Percentiles rank a stretch among this genome's conserved stretches.
phyloP scores from a whole-genome alignment of 2,888 invertebrate genomes.

The Drosophila fulvimacula region DNA sequence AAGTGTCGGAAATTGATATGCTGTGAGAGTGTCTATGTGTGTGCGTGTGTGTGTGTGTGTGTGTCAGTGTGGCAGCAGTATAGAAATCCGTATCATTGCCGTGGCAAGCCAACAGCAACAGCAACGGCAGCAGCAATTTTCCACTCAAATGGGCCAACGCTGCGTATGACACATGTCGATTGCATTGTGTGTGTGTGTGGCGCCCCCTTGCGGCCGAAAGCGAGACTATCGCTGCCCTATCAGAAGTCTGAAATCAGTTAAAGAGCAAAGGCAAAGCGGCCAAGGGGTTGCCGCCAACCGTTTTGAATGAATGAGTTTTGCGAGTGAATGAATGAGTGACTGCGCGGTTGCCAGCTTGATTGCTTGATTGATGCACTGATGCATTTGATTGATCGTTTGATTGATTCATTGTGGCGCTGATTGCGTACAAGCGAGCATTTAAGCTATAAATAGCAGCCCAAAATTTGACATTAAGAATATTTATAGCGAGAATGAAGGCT shows the following conservation, averaged over 20 bases:
- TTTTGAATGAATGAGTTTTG: slow-evolving; percentile 65
- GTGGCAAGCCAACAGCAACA: slow-evolving; percentile 54
- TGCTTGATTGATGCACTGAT: slow-evolving; percentile 63
- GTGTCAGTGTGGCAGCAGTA: slow-evolving; percentile 15
- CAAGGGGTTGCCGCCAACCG: slow-evolving; percentile 25
- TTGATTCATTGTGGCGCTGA: slow-evolving; percentile 48
- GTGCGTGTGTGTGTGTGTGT: not conserved
- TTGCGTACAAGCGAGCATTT: slow-evolving; percentile 17
- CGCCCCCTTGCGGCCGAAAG: slow-evolving; percentile 45
- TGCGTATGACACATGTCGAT: slow-evolving; percentile 73
- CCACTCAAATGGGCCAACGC: slow-evolving; percentile 67
- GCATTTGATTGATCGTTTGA: slow-evolving; percentile 61
- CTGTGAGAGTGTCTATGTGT: not conserved
- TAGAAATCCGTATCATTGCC: slow-evolving; percentile 66
- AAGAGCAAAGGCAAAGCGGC: slow-evolving; percentile 23
- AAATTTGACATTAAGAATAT: not conserved
- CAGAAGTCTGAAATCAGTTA: slow-evolving; percentile 40
- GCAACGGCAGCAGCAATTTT: slow-evolving; percentile 51
- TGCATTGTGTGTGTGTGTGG: slow-evolving; percentile 38
- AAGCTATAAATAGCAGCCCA: not conserved
- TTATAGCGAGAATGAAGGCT: not conserved
- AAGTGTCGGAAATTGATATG: slow-evolving; percentile 71
- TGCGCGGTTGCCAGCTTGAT: slow-evolving; percentile 52
- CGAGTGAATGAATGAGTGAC: slow-evolving; percentile 37
- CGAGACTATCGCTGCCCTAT: slow-evolving; percentile 27